These are phyloP conservation scores for Rhombomys opimus DNA, from an alignment of 2,113 vertebrate species.

Conservation along the genomic window DNA sequence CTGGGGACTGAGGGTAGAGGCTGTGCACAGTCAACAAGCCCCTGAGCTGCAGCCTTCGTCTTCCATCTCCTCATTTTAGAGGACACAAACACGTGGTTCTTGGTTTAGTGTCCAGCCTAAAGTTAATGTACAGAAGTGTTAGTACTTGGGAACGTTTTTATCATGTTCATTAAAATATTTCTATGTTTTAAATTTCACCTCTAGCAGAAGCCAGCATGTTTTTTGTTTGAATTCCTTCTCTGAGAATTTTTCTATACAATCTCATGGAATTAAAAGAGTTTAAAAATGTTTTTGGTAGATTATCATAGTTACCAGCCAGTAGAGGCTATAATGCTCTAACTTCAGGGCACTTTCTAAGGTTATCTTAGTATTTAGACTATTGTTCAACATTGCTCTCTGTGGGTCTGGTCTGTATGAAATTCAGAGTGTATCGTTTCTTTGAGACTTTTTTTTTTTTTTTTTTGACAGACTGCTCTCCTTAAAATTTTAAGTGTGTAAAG, in stretches of 20 bases:
- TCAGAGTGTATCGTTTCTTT: conserved; percentile 17
- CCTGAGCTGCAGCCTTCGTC: background rate
- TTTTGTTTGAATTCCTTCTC: conserved; percentile 48
- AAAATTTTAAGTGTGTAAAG: background rate
- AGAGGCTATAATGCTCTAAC: background rate
- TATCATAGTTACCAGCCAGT: background rate
- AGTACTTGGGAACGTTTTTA: conserved; percentile 43
- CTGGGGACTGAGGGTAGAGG: too few species aligned
- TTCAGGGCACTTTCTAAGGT: background rate
- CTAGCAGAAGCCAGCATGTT: conserved; percentile 14
- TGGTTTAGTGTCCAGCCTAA: background rate
- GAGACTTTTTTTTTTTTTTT: background rate
- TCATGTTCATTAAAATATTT: conserved; percentile 38
- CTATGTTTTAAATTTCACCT: conserved; percentile 32
- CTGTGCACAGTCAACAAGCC: background rate
- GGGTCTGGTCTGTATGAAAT: background rate
- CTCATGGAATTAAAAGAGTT: conserved; percentile 56
- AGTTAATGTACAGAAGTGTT: conserved; percentile 26
- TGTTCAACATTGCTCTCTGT: conserved; percentile 37
- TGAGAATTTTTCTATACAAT: conserved; percentile 33
- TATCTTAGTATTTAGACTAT: conserved; percentile 45
- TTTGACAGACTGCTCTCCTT: background rate
- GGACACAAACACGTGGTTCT: background rate
- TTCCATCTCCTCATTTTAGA: background rate
- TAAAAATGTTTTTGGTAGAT: background rate